Evolutionary conservation across 2,888 invertebrate species (phyloP).

Genomic region (Phorcus lineatus): DNA sequence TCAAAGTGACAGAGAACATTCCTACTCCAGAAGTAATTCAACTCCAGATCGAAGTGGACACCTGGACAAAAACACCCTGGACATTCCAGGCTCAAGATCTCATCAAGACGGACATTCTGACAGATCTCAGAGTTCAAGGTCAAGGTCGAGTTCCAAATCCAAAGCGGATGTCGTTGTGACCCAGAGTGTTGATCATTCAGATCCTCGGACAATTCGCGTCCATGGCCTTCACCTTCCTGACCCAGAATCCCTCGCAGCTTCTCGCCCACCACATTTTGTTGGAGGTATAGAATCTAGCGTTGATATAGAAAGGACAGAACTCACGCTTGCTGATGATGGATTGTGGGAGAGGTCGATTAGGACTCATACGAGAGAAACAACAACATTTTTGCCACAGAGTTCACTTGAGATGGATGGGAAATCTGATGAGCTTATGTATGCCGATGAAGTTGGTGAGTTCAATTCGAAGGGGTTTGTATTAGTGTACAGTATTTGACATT

Average conservation of each 20-base stretch:
- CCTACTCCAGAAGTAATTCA: constrained; percentile 14
- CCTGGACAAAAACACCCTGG: background rate
- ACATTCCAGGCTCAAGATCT: too few species aligned
- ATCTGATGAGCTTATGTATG: background rate
- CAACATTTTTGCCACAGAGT: background rate
- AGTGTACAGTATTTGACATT: too few species aligned
- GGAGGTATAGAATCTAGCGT: background rate
- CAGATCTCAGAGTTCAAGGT: background rate
- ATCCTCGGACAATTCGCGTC: background rate
- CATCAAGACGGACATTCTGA: background rate
- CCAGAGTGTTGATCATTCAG: background rate
- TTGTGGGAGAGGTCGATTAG: background rate
- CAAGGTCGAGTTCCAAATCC: background rate
- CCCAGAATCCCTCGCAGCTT: background rate
- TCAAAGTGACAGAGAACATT: background rate
- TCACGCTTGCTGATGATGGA: constrained; percentile 7
- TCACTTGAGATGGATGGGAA: constrained; percentile 10
- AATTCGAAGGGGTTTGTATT: too few species aligned
- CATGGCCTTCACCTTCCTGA: background rate
- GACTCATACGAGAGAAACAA: background rate
- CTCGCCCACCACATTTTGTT: background rate
- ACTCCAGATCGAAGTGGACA: background rate
- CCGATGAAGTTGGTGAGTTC: background rate
- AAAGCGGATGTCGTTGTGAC: background rate
- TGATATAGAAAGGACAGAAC: background rate